phyloP scores from a whole-genome alignment of 1,140 invertebrate genomes.

The Drosophila ironensis region DNA sequence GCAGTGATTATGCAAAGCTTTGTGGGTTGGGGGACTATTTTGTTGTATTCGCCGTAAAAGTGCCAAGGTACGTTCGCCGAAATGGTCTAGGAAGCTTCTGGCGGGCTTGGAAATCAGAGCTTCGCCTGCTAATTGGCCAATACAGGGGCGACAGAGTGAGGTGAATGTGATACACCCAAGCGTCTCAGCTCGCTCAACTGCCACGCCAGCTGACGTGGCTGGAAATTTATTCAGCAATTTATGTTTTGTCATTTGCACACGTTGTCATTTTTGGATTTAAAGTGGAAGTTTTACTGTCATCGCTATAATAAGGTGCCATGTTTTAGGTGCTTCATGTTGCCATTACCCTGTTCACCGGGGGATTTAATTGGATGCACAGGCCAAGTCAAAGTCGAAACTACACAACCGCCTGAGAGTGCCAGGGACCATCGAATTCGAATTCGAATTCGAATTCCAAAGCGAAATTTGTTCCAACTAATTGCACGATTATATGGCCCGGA shows the following conservation, averaged over 20 bases:
- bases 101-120: slow-evolving; percentile 31
- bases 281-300: slow-evolving; percentile 11
- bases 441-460: neutral
- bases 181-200: no score
- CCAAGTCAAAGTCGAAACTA: slow-evolving; percentile 2
- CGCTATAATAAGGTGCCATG: slow-evolving; percentile 3
- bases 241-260: slow-evolving; percentile 9
- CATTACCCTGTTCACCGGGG: slow-evolving; percentile 24
- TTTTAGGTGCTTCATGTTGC: neutral
- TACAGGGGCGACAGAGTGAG: slow-evolving; percentile 11
- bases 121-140: slow-evolving; percentile 45
- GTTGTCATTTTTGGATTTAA: slow-evolving; percentile 2
- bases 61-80: neutral
- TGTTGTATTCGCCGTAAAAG: neutral
- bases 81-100: slow-evolving; percentile 18
- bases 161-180: slow-evolving; percentile 7
- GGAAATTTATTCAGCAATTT: slow-evolving; percentile 2
- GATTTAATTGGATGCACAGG: slow-evolving; percentile 1
- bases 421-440: no score
- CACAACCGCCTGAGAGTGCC: neutral
- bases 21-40: slow-evolving; percentile 4
- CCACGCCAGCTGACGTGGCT: slow-evolving; percentile 19
- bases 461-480: neutral
- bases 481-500: neutral
- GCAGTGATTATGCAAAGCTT: slow-evolving; percentile 36